Evolutionary conservation across 2,113 vertebrate species (phyloP).

Genomic region (Barbus barbus): DNA sequence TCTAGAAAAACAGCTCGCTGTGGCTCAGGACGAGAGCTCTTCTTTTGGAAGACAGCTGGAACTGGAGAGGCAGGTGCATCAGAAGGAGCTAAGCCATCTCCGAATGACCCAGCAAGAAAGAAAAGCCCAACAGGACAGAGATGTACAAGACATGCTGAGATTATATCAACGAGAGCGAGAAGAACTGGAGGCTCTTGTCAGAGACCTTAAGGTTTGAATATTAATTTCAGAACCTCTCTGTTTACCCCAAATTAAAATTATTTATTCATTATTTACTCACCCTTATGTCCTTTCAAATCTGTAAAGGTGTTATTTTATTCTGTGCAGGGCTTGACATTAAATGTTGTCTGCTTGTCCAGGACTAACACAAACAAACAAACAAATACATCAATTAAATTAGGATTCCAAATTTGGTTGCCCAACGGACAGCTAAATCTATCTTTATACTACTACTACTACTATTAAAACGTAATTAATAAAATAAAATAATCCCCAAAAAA

Average conservation of each 20-base stretch:
- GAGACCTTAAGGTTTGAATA: constrained; percentile 79
- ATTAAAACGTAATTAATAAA: neutral
- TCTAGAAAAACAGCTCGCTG: constrained; percentile 73
- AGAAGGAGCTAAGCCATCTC: constrained; percentile 79
- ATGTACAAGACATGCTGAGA: constrained; percentile 76
- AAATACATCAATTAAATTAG: neutral
- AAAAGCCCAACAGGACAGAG: constrained; percentile 78
- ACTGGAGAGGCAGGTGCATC: constrained; percentile 85
- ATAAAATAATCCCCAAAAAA: no score
- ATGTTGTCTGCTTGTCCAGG: neutral
- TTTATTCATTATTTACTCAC: neutral
- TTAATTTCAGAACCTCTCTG: neutral
- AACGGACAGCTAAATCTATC: neutral
- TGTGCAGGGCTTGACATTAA: neutral
- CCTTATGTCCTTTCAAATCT: neutral
- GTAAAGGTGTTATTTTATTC: neutral
- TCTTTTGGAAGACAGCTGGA: constrained; percentile 81
- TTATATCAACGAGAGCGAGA: constrained; percentile 80
- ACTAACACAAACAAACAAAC: neutral
- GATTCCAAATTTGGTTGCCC: neutral
- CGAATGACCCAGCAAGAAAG: constrained; percentile 71
- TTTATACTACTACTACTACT: neutral
- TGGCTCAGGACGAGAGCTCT: constrained; percentile 75
- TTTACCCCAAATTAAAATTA: neutral
- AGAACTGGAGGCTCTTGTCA: constrained; percentile 77